Evolutionary conservation across 2,888 invertebrate genomes (phyloP).

Genomic region (Tachina fera): DNA sequence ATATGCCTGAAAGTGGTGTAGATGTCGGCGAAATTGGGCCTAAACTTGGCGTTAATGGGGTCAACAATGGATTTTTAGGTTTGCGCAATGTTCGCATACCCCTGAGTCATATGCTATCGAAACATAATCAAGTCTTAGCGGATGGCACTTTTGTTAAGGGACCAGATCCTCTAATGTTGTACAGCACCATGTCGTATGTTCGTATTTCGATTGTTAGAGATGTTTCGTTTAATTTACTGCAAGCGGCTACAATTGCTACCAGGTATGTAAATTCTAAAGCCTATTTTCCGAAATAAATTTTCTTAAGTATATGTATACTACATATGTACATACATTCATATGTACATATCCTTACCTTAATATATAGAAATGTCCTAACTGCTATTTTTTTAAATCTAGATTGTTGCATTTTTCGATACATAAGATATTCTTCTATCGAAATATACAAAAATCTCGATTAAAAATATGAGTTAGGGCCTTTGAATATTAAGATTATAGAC

Average conservation of each 20-base stretch:
- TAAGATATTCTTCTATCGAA: no score
- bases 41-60: slow-evolving; percentile 94
- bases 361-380: no score
- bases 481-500: no score
- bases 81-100: slow-evolving; percentile 94
- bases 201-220: slow-evolving; percentile 92
- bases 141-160: slow-evolving; percentile 94
- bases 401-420: no score
- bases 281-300: background rate
- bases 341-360: no score
- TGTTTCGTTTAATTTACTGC: slow-evolving; percentile 89
- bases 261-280: slow-evolving; percentile 84
- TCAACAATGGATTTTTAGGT: slow-evolving; percentile 96
- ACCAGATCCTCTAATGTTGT: slow-evolving; percentile 90
- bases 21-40: slow-evolving; percentile 97
- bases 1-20: slow-evolving; percentile 92
- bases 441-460: no score
- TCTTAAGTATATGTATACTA: background rate
- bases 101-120: slow-evolving; percentile 94
- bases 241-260: slow-evolving; percentile 94
- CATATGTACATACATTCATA: background rate
- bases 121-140: slow-evolving; percentile 94
- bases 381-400: no score
- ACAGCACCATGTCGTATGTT: slow-evolving; percentile 95
- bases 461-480: no score